Base-by-base conservation (phyloP, 2,113 vertebrate species). In the Lethenteron reissneri region DNA sequence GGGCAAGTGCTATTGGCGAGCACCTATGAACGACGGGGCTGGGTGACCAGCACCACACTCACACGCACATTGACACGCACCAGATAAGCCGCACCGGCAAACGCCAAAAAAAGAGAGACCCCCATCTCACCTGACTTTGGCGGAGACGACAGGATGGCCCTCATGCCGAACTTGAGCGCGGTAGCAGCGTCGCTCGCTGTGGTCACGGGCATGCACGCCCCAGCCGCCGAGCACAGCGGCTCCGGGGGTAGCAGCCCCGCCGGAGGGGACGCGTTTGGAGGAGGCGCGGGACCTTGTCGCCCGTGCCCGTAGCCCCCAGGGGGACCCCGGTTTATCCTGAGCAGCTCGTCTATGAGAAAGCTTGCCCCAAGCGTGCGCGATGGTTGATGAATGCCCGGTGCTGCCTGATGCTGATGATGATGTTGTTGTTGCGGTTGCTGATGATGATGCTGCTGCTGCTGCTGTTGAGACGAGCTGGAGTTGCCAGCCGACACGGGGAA, bases 141-240 rank as follows among this genome's bases (percentile, higher is more conserved):
- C 8, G 85, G 74, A 1, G 89, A 90, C 8, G 91, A 86, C 69
- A 99, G 88, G 70, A 99, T 99, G 74, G 92, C 87, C 58, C 89
- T 90, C 74, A 97, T 92, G 19, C 90, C 94, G 72, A 97, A 99
- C 81, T 99, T 99, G 2, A 97, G 83, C 11, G 64, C n/a, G 25
- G 8, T 41, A 41, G 41, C 41, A 3, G 41, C 41, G 41, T 41
- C 41, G 41, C 41, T 41, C 41, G 41, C 41, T 6, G 41, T 41
- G 1, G 41, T 41, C 41, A 41, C 41, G 41, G 41, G 41, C 41
- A 41, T 41, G 41, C 41, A 41, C 41, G 41, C 41, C 41, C 41
- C 41, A 41, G 41, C 41, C 41, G 41, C 41, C 41, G 41, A 41
- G 41, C 41, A 41, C 41, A 68, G n/a, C n/a, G 64, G 25, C 11